Percentiles rank a stretch among this genome's conserved stretches.
Evolutionary conservation across 64 coral and sea anemone species (phyloP).

Genomic region (Pocillopora verrucosa): DNA sequence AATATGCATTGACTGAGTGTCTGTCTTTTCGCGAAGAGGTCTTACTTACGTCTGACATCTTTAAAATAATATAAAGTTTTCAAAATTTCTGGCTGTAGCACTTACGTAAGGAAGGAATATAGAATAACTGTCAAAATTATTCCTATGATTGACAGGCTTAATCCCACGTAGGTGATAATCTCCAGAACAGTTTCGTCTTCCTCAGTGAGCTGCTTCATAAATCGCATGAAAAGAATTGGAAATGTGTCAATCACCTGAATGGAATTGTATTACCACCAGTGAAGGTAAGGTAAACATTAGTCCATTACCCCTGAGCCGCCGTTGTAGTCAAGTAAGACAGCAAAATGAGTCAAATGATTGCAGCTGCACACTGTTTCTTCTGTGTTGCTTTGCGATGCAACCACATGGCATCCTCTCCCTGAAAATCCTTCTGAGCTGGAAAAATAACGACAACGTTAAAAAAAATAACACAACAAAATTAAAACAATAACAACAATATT

Average conservation of each 20-base stretch:
- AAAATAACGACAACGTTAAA: too few relatives aligned
- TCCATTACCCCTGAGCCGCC: neutral
- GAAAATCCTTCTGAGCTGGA: slow-evolving; percentile 11
- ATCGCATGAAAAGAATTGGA: too few relatives aligned
- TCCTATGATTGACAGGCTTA: slow-evolving; percentile 35
- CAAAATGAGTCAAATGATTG: slow-evolving; percentile 72
- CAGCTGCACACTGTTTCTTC: slow-evolving; percentile 45
- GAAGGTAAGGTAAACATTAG: neutral
- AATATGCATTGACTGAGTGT: too few relatives aligned
- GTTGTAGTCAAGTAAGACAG: slow-evolving; percentile 11
- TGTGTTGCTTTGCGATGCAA: neutral
- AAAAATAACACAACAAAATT: neutral
- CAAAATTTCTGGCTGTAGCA: neutral
- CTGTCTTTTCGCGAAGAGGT: too few relatives aligned
- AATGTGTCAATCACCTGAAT: too few relatives aligned
- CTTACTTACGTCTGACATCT: too few relatives aligned
- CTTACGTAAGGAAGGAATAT: slow-evolving; percentile 34
- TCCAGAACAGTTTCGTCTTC: neutral
- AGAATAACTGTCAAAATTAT: slow-evolving; percentile 33
- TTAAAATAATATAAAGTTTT: too few relatives aligned
- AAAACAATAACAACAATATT: too few relatives aligned
- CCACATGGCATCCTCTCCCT: slow-evolving; percentile 7
- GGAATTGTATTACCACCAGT: neutral
- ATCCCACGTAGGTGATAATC: slow-evolving; percentile 31
- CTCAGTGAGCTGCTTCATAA: neutral